These are phyloP conservation scores for Diacarnus erythraeanus DNA, from an alignment of 37 sponge, comb jelly and placozoan genomes.

Conservation along the genomic window DNA sequence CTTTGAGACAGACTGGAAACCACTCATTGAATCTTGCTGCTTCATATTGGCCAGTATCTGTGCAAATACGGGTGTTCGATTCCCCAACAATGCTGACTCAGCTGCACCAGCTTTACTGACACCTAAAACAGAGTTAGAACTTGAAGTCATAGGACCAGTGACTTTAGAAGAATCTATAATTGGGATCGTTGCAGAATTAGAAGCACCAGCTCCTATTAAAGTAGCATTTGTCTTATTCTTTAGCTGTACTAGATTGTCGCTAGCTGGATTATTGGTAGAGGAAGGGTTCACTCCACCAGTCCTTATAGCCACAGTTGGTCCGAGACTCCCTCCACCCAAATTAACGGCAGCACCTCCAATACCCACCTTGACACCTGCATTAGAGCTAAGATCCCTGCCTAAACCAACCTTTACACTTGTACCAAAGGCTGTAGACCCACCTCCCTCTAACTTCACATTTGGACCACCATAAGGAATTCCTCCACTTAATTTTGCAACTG, in stretches of 20 bases:
- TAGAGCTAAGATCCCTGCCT: not conserved
- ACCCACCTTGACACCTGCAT: not conserved
- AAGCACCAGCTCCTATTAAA: not conserved
- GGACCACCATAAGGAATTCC: not conserved
- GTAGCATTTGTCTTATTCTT: not conserved
- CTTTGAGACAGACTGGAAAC: not conserved
- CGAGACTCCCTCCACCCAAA: not conserved
- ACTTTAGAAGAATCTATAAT: too few species aligned
- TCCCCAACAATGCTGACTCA: not conserved
- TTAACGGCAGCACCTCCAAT: not conserved
- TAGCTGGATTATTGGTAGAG: not conserved
- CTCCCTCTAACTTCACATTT: not conserved
- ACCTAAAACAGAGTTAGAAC: not conserved
- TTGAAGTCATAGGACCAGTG: not conserved
- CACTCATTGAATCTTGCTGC: not conserved
- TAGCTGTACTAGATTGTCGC: not conserved
- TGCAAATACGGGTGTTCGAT: constrained; percentile 27
- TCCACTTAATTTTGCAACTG: not conserved
- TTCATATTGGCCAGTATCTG: constrained; percentile 10
- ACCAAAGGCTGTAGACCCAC: not conserved
- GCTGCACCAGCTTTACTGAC: too few species aligned
- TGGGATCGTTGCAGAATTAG: not conserved
- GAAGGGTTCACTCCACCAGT: not conserved
- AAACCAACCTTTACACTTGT: not conserved
- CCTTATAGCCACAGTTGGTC: not conserved